Evolutionary conservation across 2,888 invertebrate species (phyloP), one percentile per base, ranked within the genome.

Genomic region (Lycaena phlaeas): DNA sequence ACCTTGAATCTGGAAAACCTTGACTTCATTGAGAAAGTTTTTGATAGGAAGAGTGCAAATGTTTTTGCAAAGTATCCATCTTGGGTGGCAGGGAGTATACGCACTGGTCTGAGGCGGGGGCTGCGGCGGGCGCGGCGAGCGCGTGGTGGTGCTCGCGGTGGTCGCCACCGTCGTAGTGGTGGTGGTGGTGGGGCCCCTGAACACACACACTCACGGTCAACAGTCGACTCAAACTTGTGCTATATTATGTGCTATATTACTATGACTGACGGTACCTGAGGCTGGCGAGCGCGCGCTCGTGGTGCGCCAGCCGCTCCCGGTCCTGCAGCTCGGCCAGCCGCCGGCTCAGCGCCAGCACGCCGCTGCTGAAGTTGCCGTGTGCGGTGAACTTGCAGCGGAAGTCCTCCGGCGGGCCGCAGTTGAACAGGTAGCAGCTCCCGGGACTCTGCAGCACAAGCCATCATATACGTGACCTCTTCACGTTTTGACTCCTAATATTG

Each of bases 361-460:
- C 95, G 68, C 94, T 95, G 48, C 93, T 94, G 70, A 95, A 96
- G 81, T 94, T 94, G 38, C 89, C 88, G 71, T 96, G 96, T 45
- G 90, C 88, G 1, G 95, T 95, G 68, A 96, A 96, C 86, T 95
- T 95, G 82, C 96, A 96, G 61, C 94, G 92, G 75, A 96, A 95
- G 71, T 95, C 93, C 65, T 94, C 93, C 0, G 94, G 91, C 3
- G 94, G 90, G 1, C 96, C 96, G 69, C 96, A 96, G 70, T 93
- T 91, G 74, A 96, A 96, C 51, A 96, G 84, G 70, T 96, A 96
- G 71, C 96, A 96, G 65, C 94, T 94, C 45, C 95, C 95, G 2
- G 92, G 89, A 53, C 89, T 91, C 92, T 93, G 70, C 10, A 22
- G 11, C 18, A 7, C n/a, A n/a, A n/a, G n/a, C 9, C 12, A 9